Conservation (phyloP, 2,113 vertebrate species). For the Dipodomys stephensi region DNA sequence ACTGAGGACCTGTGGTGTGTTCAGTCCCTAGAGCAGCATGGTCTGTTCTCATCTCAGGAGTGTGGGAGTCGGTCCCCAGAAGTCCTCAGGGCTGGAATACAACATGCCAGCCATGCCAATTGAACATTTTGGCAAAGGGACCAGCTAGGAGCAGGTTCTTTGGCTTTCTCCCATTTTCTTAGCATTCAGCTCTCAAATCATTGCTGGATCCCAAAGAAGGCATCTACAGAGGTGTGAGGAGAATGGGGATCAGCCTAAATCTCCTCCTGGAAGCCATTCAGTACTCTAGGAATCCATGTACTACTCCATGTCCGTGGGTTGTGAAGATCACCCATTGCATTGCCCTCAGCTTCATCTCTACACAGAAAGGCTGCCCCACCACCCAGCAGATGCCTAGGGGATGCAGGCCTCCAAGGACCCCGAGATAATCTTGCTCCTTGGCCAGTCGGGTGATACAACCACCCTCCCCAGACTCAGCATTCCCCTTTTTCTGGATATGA, state of each 20-base stretch:
- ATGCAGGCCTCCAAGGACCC: background rate
- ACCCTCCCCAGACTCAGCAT: rapidly evolving
- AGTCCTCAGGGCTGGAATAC: slow-evolving; percentile 19
- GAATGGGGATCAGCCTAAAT: background rate
- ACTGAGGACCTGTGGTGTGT: slow-evolving; percentile 80
- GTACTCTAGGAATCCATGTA: background rate
- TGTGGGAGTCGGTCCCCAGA: background rate
- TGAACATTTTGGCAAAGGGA: slow-evolving; percentile 37
- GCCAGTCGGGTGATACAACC: background rate
- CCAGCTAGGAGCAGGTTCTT: background rate
- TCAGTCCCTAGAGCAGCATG: slow-evolving; percentile 63
- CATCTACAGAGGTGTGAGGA: background rate
- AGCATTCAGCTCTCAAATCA: background rate
- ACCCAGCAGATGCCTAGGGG: background rate
- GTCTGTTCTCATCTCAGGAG: slow-evolving; percentile 64
- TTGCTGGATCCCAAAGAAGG: background rate
- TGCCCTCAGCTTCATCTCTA: rapidly evolving
- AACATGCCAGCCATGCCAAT: slow-evolving; percentile 42
- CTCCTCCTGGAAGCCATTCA: background rate
- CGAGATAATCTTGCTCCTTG: background rate
- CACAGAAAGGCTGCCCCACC: background rate
- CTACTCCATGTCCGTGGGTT: rapidly evolving
- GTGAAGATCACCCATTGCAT: rapidly evolving
- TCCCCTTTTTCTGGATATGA: slow-evolving; percentile 4
- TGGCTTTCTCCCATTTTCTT: background rate